Evolutionary conservation across 30 jellyfish, hydroid and myxozoan genomes (phyloP), one percentile per base, ranked within the genome.

Genomic region (Hydractinia symbiolongicarpus): DNA sequence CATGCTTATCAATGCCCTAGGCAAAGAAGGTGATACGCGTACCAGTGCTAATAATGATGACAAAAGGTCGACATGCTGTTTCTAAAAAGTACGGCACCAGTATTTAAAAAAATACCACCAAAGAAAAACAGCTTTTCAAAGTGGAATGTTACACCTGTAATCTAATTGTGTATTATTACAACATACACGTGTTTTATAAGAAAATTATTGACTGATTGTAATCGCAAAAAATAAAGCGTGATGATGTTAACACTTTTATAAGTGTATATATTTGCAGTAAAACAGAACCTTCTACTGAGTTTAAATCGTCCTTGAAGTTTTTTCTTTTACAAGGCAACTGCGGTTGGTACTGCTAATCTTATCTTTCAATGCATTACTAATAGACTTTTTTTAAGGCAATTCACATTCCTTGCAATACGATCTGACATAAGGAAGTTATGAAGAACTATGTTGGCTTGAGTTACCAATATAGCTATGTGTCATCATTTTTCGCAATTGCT

Each of bases 371-470:
- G 17, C 69, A 58, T 58, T 58, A 58, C 19, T 58, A 16, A 57
- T 57, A n/a, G 68, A 57, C n/a, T 57, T n/a, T 9, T 57, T 57
- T 57, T n/a, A 57, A n/a, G 68, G 13, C 68, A 57, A 57, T 57
- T 9, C n/a, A 57, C 68, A 57, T 57, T 57, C n/a, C n/a, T 57
- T 57, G 68, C 68, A 57, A 57, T 57, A 57, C 68, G 68, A 57
- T 57, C 68, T 57, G 68, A 57, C 68, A 57, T 57, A 10, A 57
- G 68, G 68, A 57, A 57, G 68, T 57, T 57, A 57, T 57, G 68
- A 57, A 57, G 10, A 57, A n/a, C 68, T 9, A 57, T n/a, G n/a
- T 9, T 57, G n/a, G 68, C 68, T 57, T 57, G 10, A 57, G 68
- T 57, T 57, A 57, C 68, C 68, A 57, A 57, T 10, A 57, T 57